phyloP scores from a whole-genome alignment of 2,888 invertebrate species.

The Luperina testacea region DNA sequence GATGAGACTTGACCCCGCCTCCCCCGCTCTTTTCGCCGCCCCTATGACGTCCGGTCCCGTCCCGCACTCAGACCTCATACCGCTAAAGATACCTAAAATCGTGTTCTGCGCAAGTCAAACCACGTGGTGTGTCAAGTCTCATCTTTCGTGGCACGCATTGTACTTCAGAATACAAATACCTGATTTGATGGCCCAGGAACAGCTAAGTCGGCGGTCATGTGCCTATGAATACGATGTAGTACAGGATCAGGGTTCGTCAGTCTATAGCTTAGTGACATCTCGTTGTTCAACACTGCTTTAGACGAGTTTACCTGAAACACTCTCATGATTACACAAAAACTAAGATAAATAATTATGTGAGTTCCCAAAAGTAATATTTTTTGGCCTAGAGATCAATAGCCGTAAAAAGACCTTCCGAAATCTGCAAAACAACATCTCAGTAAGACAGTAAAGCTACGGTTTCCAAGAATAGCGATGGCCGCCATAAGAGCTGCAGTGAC shows the following conservation, averaged over 20 bases:
- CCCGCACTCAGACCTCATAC: too few species aligned
- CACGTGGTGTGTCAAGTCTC: too few species aligned
- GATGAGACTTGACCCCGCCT: too few species aligned
- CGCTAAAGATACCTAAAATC: too few species aligned
- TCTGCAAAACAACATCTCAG: background rate
- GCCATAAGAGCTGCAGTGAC: background rate
- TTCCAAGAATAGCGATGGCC: background rate
- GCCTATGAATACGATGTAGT: conserved; percentile 78
- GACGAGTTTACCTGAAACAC: conserved; percentile 93
- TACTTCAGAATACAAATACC: conserved; percentile 65
- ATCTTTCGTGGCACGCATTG: too few species aligned
- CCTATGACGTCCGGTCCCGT: too few species aligned
- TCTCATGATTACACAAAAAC: conserved; percentile 21
- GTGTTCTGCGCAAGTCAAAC: too few species aligned
- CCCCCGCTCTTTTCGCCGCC: too few species aligned
- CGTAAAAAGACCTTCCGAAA: conserved; percentile 5
- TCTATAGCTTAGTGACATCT: conserved; percentile 91
- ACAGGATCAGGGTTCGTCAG: conserved; percentile 88
- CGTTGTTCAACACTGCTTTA: conserved; percentile 95
- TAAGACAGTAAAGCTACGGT: conserved; percentile 1
- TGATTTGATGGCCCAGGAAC: conserved; percentile 84
- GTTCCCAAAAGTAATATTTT: background rate
- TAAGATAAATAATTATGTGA: background rate
- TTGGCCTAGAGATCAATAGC: background rate
- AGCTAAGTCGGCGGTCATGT: conserved; percentile 87